Evolutionary conservation across 2,888 invertebrate species (phyloP), one percentile per base, ranked within the genome.

Genomic region (Andrena trimmerana): DNA sequence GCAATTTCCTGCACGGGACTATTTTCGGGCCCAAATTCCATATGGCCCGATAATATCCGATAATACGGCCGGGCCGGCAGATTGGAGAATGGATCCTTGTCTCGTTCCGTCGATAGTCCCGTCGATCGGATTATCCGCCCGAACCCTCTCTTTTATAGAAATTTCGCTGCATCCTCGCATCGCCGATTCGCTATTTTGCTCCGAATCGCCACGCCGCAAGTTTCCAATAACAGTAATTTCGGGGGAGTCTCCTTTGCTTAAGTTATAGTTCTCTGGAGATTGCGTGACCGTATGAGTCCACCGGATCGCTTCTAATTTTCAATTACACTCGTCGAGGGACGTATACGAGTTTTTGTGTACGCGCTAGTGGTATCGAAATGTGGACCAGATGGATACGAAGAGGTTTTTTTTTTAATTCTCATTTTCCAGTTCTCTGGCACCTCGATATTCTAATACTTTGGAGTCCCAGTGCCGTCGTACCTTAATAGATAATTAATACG

Each of bases 1-100:
- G 93, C 91, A 94, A 94, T 94, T 94, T 94, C 93, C 94, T 94
- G 93, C 93, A 89, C 92, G 90, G 91, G 90, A 93, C 93, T 92
- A 92, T 92, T 92, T 92, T 91, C 85, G 88, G 90, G 83, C 91
- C 91, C 88, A 93, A 93, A 93, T 93, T 93, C 93, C 93, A 93
- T 93, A 93, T 93, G 93, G 92, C 85, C 90, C 92, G 92, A 92
- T 93, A 92, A 92, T 93, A 88, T 85, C 86, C 89, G 89, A 92
- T 93, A 92, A 92, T 92, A 89, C 88, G 84, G 78, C 68, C 68
- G 65, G 29, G 57, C 10, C 72, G 20, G 59, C 67, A 83, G 78
- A 81, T 71, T 68, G 79, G 67, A 52, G 54, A 66, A 67, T 42
- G 27, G 83, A 84, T 79, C 69, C 69, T 60, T 50, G 27, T 62